A percentile compares a stretch with the other conserved stretches of the same genome.
Evolutionary conservation across 2,797 vertebrate species (phyloP).

Genomic region (Mormyrus proboscirostris): DNA sequence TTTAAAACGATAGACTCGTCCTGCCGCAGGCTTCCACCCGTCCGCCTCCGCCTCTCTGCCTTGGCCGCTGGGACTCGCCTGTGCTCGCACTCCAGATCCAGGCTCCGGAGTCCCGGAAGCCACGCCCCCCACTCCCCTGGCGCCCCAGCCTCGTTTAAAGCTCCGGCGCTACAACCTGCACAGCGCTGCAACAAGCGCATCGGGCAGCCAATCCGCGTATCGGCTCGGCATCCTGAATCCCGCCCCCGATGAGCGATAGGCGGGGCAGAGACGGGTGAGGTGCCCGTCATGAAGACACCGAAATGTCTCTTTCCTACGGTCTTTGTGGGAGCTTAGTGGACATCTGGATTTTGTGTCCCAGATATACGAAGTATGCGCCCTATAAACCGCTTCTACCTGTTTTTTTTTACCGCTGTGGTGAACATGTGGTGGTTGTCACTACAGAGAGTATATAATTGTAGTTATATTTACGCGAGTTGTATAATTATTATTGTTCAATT

Average conservation of each 20-base stretch:
- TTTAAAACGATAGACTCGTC: constrained; percentile 29
- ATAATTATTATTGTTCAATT: not conserved
- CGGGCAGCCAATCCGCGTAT: constrained; percentile 39
- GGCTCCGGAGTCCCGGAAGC: constrained; percentile 30
- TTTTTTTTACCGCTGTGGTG: not conserved
- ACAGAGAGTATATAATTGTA: not conserved
- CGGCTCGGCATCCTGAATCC: not conserved
- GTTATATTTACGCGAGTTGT: not conserved
- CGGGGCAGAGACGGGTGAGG: not conserved
- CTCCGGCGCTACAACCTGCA: constrained; percentile 34
- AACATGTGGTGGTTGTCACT: not conserved
- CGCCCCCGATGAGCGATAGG: constrained; percentile 5
- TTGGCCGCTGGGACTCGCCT: constrained; percentile 44
- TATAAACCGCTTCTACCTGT: not conserved
- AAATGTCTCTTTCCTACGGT: not conserved
- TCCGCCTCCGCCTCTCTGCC: constrained; percentile 38
- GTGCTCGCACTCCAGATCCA: constrained; percentile 31
- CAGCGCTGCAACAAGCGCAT: constrained; percentile 31
- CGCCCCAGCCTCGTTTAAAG: constrained; percentile 38
- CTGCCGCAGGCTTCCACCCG: constrained; percentile 33
- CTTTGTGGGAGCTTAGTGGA: not conserved
- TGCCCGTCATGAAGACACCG: not conserved
- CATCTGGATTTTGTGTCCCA: not conserved
- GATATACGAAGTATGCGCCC: not conserved
- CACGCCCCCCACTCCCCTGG: constrained; percentile 34